These are phyloP conservation scores for Agriopis leucophaearia DNA, from an alignment of 2,888 invertebrate species.

Conservation along the genomic window DNA sequence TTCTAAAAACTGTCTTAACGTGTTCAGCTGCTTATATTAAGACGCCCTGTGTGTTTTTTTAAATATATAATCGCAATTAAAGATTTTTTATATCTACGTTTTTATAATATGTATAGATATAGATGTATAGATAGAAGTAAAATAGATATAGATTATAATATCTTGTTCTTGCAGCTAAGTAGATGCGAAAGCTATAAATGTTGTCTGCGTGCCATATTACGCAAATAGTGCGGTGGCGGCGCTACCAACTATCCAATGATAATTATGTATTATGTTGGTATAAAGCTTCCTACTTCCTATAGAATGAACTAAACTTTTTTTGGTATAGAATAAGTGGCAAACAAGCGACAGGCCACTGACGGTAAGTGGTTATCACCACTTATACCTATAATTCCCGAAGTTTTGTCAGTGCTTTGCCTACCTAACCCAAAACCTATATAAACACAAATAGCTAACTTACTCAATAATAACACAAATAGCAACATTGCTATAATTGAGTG, in stretches of 20 bases:
- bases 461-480: neutral
- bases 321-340: neutral
- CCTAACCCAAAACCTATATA: neutral
- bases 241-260: conserved; percentile 47
- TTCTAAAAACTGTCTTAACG: too few species aligned
- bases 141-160: too few species aligned
- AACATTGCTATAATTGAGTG: neutral
- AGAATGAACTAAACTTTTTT: neutral
- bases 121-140: conserved; percentile 18
- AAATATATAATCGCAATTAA: too few species aligned
- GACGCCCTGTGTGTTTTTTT: too few species aligned
- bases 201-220: conserved; percentile 56
- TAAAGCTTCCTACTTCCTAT: conserved; percentile 14
- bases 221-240: conserved; percentile 50
- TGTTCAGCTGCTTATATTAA: too few species aligned
- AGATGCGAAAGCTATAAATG: conserved; percentile 36
- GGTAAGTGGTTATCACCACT: too few species aligned
- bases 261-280: conserved; percentile 23
- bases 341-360: too few species aligned
- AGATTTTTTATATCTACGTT: too few species aligned
- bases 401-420: too few species aligned
- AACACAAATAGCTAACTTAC: neutral
- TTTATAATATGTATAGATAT: too few species aligned
- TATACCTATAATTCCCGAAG: too few species aligned
- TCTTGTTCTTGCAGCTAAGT: conserved; percentile 43